Conservation (phyloP, 2,113 vertebrate genomes). For the Origma solitaria region DNA sequence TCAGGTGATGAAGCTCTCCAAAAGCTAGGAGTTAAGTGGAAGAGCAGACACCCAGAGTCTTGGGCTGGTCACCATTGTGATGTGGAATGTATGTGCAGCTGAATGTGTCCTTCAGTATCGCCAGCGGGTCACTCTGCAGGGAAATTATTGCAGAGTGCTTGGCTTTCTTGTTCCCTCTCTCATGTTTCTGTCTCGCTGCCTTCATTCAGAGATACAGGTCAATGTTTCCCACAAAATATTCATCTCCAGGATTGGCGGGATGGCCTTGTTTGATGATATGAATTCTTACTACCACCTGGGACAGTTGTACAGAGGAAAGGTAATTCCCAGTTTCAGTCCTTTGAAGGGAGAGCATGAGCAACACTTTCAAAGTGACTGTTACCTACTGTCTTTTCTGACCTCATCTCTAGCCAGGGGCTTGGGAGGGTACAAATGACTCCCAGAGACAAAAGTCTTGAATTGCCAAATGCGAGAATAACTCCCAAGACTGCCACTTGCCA, state of each 20-base stretch:
- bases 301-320: slow-evolving; percentile 64
- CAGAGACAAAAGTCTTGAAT: background rate
- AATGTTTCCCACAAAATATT: slow-evolving; percentile 30
- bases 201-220: slow-evolving; percentile 20
- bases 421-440: background rate
- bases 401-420: background rate
- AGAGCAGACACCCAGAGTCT: background rate
- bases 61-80: background rate
- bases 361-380: background rate
- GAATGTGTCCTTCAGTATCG: background rate
- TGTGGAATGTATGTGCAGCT: background rate
- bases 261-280: slow-evolving; percentile 42
- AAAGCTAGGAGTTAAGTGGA: background rate
- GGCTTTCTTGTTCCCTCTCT: background rate
- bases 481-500: background rate
- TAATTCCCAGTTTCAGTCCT: slow-evolving; percentile 7
- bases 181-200: background rate
- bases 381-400: background rate
- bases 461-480: background rate
- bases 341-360: background rate
- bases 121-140: background rate
- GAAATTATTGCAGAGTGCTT: background rate
- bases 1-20: background rate
- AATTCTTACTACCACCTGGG: slow-evolving; percentile 61
- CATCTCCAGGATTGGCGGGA: slow-evolving; percentile 30